Conservation (phyloP, 2,888 invertebrate species). For the Drosophila multiciliata region DNA sequence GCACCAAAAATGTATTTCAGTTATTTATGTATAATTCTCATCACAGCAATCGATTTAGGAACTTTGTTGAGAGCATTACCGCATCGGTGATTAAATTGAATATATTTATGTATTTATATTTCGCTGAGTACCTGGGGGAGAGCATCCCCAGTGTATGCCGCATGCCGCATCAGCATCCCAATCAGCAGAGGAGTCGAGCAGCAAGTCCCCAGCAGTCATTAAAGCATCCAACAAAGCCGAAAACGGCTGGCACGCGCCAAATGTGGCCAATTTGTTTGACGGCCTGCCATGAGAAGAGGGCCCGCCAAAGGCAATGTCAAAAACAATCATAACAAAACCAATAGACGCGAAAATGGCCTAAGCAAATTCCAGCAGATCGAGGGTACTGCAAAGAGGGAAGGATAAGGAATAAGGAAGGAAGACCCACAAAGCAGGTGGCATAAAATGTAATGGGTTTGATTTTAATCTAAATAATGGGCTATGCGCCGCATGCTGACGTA, state of each 20-base stretch:
- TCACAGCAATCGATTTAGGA: background rate
- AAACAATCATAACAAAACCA: constrained; percentile 71
- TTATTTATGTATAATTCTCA: background rate
- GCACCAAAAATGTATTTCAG: background rate
- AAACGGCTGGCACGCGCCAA: constrained; percentile 68
- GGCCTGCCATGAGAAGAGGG: constrained; percentile 3
- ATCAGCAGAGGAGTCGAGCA: background rate
- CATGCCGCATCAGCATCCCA: constrained; percentile 21
- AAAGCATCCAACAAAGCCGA: constrained; percentile 57
- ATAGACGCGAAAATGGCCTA: constrained; percentile 48
- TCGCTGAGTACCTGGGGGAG: constrained; percentile 17
- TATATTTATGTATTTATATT: constrained; percentile 6
- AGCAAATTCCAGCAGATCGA: constrained; percentile 27
- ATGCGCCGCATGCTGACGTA: constrained; percentile 65
- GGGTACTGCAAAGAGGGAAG: constrained; percentile 1
- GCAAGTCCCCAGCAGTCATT: constrained; percentile 59
- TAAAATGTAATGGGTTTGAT: constrained; percentile 75
- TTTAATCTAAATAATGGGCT: constrained; percentile 78
- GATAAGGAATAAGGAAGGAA: constrained; percentile 30
- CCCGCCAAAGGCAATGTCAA: constrained; percentile 51
- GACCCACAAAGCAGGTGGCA: constrained; percentile 64
- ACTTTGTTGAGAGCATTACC: constrained; percentile 15
- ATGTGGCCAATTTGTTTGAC: constrained; percentile 71
- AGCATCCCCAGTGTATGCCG: constrained; percentile 28
- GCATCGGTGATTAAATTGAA: constrained; percentile 11